Evolutionary conservation across 2,797 vertebrate genomes (phyloP), one percentile per base, ranked within the genome.

Genomic region (Salmo trutta): DNA sequence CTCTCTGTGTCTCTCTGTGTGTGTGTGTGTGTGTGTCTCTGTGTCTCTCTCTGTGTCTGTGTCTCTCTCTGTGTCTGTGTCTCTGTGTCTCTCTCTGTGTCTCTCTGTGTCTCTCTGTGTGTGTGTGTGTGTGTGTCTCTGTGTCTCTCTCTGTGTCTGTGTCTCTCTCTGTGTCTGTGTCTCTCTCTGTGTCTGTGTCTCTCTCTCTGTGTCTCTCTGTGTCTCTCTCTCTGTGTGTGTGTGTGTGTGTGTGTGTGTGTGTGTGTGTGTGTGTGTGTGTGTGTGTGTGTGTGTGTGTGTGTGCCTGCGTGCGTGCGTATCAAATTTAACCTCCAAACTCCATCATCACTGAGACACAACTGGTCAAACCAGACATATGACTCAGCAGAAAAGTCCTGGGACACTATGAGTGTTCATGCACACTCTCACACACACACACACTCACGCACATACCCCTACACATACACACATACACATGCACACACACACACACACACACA

Each of bases 391-490:
- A 24, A 52, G 69, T 21, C 41, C 12, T 29, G 52, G 33, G 53
- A 24, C 27, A 47, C 41, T 47, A 47, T 47, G 41, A 47, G 10
- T 47, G 41, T 21, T 24, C 33, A 64, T 36, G 33, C 6, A 36
- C 33, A 33, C 4, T 5, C 33, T 81, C 75, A 81, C 29, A 33
- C 15, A 64, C 54, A 36, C 33, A 36, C 41, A 62, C 72, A 52
- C 52, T 76, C 59, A 78, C 82, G 76, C 31, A 79, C 41, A 74
- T 59, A 62, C 33, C 81, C 75, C 82, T 19, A 33, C 16, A 65
- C 54, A 79, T 24, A 29, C 36, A 41, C 36, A 41, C 41, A 56
- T 71, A 52, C 53, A 78, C 59, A 78, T 81, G 80, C 64, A 77
- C 31, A 79, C 41, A 75, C 64, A 5, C 33, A 33, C 33, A 81